Evolutionary conservation across 2,113 vertebrate genomes (phyloP), one percentile per base, ranked within the genome.

Genomic region (Zosterops pallidus): DNA sequence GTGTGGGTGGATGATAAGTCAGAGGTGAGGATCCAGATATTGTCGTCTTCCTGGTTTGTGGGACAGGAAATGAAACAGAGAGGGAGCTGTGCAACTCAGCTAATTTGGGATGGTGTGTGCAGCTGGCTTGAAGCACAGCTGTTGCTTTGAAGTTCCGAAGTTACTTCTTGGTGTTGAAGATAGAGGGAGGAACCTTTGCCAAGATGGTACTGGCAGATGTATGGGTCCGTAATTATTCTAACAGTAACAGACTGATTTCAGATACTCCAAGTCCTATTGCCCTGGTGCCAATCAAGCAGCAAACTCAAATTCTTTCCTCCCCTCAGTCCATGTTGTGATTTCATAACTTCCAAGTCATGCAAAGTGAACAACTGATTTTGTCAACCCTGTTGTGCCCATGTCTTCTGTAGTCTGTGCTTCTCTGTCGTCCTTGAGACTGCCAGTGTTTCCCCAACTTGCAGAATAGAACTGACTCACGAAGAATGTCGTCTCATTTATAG

Each of bases 371-470:
- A 39, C 28, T 11, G 44, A 14, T 59, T 78, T 44, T 79, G 28
- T 14, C 20, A 52, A 22, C 9, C 3, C 2, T 10, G 11, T 16
- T 28, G 12, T 3, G 20, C 28, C 46, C 5, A 2, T 9, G 8
- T 35, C n/a, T 67, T 72, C 39, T 72, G 52, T 8, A 22, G 17
- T 25, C 16, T 4, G 8, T 41, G 67, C 12, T 35, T 53, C 39
- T 39, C 24, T 35, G 25, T 7, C 3, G 1, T 14, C n/a, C 8
- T 47, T 41, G n/a, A 28, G 21, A 13, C 10, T 47, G 11, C 3
- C 24, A n/a, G 29, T 1, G 1, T 14, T 35, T 67, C 67, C 46
- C 53, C 39, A 47, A 1, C 14, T 22, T 49, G 18, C 29, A 53
- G 18, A 22, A 23, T 25, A 53, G n/a, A 67, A 24, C 6, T 68